These are phyloP conservation scores for Poeciliopsis turneri DNA, from an alignment of 2,797 vertebrate species.

Conservation along the genomic window DNA sequence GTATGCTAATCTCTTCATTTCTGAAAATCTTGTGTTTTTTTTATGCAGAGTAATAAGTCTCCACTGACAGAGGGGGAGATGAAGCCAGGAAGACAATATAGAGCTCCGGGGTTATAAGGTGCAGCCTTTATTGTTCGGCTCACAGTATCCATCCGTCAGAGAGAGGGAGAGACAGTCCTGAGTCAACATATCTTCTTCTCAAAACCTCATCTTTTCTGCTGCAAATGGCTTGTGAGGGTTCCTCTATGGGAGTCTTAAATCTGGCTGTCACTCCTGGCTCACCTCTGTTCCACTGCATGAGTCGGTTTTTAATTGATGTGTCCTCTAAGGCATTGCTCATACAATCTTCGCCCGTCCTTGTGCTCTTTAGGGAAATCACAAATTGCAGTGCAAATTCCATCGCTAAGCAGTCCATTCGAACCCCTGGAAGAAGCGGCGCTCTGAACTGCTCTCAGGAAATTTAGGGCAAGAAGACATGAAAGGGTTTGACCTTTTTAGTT, in stretches of 20 bases:
- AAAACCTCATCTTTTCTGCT: constrained; percentile 44
- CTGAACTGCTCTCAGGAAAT: constrained; percentile 68
- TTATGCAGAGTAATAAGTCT: constrained; percentile 68
- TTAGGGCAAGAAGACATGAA: constrained; percentile 52
- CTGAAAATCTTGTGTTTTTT: constrained; percentile 57
- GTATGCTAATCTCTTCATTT: constrained; percentile 47
- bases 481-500: constrained; percentile 44
- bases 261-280: constrained; percentile 52
- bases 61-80: constrained; percentile 49
- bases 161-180: constrained; percentile 30
- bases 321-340: constrained; percentile 84
- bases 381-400: constrained; percentile 79
- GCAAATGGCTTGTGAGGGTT: constrained; percentile 45
- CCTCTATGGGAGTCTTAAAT: constrained; percentile 37
- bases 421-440: constrained; percentile 66
- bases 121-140: constrained; percentile 47
- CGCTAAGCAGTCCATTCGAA: constrained; percentile 66
- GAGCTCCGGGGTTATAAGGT: constrained; percentile 46
- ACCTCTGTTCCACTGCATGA: constrained; percentile 72
- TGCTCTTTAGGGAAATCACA: constrained; percentile 82
- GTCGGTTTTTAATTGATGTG: constrained; percentile 77
- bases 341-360: constrained; percentile 80
- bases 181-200: constrained; percentile 36
- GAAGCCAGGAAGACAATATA: constrained; percentile 50
- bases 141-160: constrained; percentile 45